These are phyloP conservation scores for Drosophila antonietae DNA, from an alignment of 2,888 invertebrate species.

Conservation along the genomic window DNA sequence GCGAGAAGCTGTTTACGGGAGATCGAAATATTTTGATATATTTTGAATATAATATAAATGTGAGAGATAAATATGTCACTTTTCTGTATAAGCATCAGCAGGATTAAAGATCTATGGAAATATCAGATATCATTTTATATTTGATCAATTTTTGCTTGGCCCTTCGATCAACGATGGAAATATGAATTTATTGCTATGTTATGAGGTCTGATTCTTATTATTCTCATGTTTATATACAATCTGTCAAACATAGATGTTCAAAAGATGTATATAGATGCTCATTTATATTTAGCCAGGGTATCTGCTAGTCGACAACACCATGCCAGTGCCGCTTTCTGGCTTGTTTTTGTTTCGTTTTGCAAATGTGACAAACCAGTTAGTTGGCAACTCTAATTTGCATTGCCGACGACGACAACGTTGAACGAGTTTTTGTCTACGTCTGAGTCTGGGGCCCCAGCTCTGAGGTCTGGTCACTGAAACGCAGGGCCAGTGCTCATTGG, in stretches of 20 bases:
- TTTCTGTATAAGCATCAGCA: not conserved
- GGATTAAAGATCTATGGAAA: not conserved
- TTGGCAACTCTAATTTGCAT: constrained; percentile 76
- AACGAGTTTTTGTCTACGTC: constrained; percentile 59
- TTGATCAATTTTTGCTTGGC: not conserved
- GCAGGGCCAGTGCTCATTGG: constrained; percentile 1
- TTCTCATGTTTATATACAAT: not conserved
- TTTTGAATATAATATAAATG: not conserved
- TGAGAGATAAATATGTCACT: not conserved
- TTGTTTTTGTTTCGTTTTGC: constrained; percentile 30
- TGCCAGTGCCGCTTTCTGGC: not conserved
- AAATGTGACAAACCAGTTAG: constrained; percentile 68
- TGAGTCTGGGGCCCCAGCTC: constrained; percentile 33
- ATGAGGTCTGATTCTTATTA: not conserved
- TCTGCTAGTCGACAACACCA: not conserved
- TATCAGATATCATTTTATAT: not conserved
- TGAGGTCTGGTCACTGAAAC: constrained; percentile 24
- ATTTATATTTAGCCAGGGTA: not conserved
- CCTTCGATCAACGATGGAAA: not conserved
- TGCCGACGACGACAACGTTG: constrained; percentile 41
- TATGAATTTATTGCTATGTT: not conserved
- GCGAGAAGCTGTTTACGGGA: not conserved
- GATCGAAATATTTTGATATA: not conserved
- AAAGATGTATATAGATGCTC: too few species aligned
- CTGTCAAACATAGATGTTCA: not conserved